A percentile compares a stretch with the other conserved stretches of the same genome.
These are phyloP conservation scores for Himantopus leucocephalus DNA, from an alignment of 2,113 vertebrate species.

Conservation along the genomic window DNA sequence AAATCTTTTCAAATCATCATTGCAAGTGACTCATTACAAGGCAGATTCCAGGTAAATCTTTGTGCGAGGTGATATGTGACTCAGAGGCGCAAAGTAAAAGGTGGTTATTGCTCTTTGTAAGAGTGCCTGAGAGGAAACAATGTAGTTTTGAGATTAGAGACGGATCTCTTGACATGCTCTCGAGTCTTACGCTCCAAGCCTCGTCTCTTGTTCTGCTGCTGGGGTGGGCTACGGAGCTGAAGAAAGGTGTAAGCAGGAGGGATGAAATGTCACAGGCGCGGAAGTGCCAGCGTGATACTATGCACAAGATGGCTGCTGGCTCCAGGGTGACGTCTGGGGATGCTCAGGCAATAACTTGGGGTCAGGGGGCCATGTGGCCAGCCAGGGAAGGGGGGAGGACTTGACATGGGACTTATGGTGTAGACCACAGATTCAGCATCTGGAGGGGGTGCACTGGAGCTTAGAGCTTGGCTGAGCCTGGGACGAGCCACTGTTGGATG, in stretches of 20 bases:
- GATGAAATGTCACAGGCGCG: background rate
- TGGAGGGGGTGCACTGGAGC: background rate
- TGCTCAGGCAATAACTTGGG: background rate
- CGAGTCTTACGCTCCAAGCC: background rate
- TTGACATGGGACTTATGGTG: accelerated
- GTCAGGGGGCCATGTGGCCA: accelerated
- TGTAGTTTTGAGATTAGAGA: background rate
- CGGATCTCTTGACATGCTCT: background rate
- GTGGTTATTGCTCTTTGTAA: background rate
- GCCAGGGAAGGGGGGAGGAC: accelerated
- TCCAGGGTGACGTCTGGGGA: background rate
- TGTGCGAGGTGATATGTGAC: constrained; percentile 18
- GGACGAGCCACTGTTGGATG: background rate
- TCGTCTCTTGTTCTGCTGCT: background rate
- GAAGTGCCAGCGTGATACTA: background rate
- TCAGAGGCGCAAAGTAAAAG: constrained; percentile 1
- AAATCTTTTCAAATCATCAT: constrained; percentile 37
- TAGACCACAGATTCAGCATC: background rate
- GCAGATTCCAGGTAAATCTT: constrained; percentile 64
- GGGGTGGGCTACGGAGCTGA: background rate
- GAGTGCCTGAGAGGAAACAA: constrained; percentile 5
- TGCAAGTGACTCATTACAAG: constrained; percentile 50
- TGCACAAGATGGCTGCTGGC: accelerated
- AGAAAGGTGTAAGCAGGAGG: background rate
- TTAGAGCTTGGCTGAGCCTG: background rate